phyloP scores from a whole-genome alignment of 1,140 invertebrate genomes.

The Drosophila rufa region DNA sequence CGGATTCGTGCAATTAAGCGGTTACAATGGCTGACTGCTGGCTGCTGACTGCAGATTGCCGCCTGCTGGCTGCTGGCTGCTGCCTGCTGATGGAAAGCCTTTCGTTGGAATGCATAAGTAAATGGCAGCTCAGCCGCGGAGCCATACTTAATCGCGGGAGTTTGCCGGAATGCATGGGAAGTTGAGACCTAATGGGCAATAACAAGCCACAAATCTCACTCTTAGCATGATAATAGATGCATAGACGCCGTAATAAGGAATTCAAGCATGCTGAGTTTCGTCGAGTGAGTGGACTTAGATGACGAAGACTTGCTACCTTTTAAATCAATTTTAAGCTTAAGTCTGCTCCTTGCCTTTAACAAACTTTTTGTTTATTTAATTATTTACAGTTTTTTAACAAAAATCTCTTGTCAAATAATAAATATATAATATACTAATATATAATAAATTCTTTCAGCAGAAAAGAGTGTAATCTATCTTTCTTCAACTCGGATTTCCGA shows the following conservation, averaged over 20 bases:
- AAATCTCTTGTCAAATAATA: too few relatives aligned
- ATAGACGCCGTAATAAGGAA: not conserved
- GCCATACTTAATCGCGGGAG: slow-evolving; percentile 2
- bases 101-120: slow-evolving; percentile 32
- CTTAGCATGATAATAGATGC: not conserved
- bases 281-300: not conserved
- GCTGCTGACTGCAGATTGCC: slow-evolving; percentile 6
- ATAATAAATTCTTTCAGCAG: too few relatives aligned
- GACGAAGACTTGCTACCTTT: not conserved
- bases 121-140: slow-evolving; percentile 1
- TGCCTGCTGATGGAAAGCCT: slow-evolving; percentile 6
- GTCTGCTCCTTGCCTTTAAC: not conserved
- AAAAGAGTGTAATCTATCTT: not conserved
- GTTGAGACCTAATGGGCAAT: slow-evolving; percentile 7
- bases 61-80: slow-evolving; percentile 16
- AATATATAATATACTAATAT: not conserved
- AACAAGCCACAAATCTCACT: slow-evolving; percentile 22
- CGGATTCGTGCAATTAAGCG: slow-evolving; percentile 44
- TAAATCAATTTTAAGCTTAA: not conserved
- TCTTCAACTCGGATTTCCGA: too few relatives aligned
- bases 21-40: slow-evolving; percentile 35
- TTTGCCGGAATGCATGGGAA: slow-evolving; percentile 15
- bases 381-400: too few relatives aligned
- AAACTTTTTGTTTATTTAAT: not conserved
- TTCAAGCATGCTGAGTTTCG: not conserved